A percentile compares a stretch with the other conserved stretches of the same genome.
Evolutionary conservation across 2,797 vertebrate genomes (phyloP).

Genomic region (Bovichtus variegatus): DNA sequence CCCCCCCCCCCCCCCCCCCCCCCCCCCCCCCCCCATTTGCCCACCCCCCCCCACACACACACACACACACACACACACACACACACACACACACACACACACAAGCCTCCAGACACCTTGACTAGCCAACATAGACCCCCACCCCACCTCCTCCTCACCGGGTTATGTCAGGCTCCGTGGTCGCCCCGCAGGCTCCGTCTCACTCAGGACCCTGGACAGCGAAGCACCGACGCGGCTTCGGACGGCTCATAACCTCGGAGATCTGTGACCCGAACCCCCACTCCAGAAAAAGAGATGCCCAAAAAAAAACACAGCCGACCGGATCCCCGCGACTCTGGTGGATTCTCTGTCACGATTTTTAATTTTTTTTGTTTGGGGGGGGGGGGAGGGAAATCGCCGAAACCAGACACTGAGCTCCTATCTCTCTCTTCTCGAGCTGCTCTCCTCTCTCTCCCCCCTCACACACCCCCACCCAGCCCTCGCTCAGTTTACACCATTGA

Average conservation of each 20-base stretch:
- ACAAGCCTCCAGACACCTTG: conserved; percentile 37
- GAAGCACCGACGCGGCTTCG: conserved; percentile 87
- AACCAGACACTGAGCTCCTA: conserved; percentile 49
- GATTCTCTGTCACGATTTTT: conserved; percentile 43
- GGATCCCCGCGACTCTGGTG: conserved; percentile 1
- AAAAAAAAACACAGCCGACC: background rate
- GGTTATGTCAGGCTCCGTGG: conserved; percentile 78
- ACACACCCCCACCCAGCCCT: conserved; percentile 55
- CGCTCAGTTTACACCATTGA: conserved; percentile 76
- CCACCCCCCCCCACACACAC: conserved; percentile 19
- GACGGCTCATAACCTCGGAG: conserved; percentile 79
- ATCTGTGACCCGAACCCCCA: conserved; percentile 45
- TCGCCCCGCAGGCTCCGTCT: conserved; percentile 80
- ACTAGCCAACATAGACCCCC: conserved; percentile 20
- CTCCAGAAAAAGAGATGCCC: background rate
- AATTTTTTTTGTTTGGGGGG: background rate
- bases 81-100: conserved; percentile 15
- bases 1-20: conserved; percentile 21
- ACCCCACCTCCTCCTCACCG: conserved; percentile 74
- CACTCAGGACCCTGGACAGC: conserved; percentile 87
- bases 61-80: background rate
- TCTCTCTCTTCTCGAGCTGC: conserved; percentile 22
- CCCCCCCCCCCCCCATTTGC: conserved; percentile 7
- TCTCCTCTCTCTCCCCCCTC: conserved; percentile 16
- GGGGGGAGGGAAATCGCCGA: conserved; percentile 17